Conservation (phyloP, 2,888 invertebrate genomes). For the Cheilosia grossa region DNA sequence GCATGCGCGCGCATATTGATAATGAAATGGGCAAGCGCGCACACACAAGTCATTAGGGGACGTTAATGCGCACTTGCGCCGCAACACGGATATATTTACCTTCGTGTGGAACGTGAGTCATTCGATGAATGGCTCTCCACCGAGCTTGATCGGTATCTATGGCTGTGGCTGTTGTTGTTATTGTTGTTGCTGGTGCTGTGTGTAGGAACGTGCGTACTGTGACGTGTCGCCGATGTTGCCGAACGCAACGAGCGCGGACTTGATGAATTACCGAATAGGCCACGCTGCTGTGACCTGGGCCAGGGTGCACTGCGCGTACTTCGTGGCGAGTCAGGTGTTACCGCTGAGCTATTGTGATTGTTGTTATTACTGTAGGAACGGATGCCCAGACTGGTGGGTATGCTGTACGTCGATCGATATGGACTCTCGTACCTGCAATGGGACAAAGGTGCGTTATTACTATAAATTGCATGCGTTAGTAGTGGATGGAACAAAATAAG, state of each 20-base stretch:
- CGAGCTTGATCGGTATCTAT: conserved; percentile 89
- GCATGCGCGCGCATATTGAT: not conserved
- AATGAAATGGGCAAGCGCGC: conserved; percentile 44
- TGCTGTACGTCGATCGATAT: conserved; percentile 84
- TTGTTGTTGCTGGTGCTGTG: conserved; percentile 78
- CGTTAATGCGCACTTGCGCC: conserved; percentile 13
- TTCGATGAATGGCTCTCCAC: conserved; percentile 96
- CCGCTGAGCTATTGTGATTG: conserved; percentile 79
- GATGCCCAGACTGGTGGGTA: conserved; percentile 83
- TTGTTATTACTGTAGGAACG: conserved; percentile 80
- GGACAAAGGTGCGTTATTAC: conserved; percentile 6
- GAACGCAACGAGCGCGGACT: conserved; percentile 93
- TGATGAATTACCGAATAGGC: conserved; percentile 90
- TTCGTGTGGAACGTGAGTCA: conserved; percentile 91
- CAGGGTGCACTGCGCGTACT: conserved; percentile 93
- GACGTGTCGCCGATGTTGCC: conserved; percentile 83
- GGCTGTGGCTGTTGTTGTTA: conserved; percentile 78
- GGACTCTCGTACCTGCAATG: conserved; percentile 82
- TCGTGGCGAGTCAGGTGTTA: conserved; percentile 88
- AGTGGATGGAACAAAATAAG: not conserved
- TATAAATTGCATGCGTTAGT: not conserved
- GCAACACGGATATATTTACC: conserved; percentile 83
- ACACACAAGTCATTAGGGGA: conserved; percentile 49
- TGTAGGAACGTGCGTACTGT: conserved; percentile 78
- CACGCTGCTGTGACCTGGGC: conserved; percentile 89